Conservation (phyloP, 2,888 invertebrate species). For the Pollenia griseotomentosa region DNA sequence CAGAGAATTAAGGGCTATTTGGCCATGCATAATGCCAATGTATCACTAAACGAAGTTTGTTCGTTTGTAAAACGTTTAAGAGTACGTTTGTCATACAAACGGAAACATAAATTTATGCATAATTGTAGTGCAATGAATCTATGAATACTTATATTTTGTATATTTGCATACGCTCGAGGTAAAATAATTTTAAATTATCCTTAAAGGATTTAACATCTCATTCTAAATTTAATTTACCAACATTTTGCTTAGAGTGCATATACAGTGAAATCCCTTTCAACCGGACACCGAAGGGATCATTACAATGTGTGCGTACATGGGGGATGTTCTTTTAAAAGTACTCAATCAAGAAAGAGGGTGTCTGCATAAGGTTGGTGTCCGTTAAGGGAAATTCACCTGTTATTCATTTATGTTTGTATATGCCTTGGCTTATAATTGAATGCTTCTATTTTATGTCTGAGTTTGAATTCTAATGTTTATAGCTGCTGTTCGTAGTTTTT, state of each 20-base stretch:
- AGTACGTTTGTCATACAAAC: neutral
- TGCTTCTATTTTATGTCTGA: neutral
- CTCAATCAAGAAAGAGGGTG: too few species aligned
- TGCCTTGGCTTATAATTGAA: neutral
- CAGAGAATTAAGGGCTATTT: slow-evolving; percentile 55
- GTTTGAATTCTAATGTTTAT: neutral
- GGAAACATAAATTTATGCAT: slow-evolving; percentile 14
- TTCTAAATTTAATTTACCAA: neutral
- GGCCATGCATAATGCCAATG: slow-evolving; percentile 6
- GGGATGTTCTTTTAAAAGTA: too few species aligned
- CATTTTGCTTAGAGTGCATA: slow-evolving; percentile 2
- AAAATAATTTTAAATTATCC: too few species aligned
- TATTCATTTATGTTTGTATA: neutral
- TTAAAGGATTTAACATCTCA: neutral
- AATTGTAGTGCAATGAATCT: slow-evolving; percentile 5
- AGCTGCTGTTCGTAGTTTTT: neutral
- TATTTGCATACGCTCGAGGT: slow-evolving; percentile 30
- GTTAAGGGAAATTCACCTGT: neutral
- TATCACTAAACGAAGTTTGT: neutral
- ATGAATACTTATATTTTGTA: slow-evolving; percentile 19
- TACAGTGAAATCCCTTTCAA: too few species aligned
- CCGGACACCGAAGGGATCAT: too few species aligned
- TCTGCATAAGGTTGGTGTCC: too few species aligned
- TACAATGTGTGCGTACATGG: too few species aligned
- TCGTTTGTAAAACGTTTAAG: neutral